Percentiles rank a stretch among this genome's conserved stretches.
These are phyloP conservation scores for Sabatieria punctata DNA, from an alignment of 2,888 invertebrate species.

Conservation along the genomic window DNA sequence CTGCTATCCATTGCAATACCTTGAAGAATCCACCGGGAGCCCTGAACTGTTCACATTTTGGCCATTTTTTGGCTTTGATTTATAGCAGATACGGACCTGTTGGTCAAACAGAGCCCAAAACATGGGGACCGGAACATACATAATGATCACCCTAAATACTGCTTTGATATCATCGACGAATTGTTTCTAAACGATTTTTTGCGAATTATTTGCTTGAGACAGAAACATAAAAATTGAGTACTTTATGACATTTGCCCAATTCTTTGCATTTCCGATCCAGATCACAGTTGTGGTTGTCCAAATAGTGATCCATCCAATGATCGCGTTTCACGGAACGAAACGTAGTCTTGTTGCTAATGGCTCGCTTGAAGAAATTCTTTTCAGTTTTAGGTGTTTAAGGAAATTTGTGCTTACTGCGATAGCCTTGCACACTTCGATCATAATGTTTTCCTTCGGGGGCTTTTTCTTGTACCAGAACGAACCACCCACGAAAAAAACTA, in stretches of 20 bases:
- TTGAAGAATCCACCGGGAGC: too few species aligned
- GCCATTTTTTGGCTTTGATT: too few species aligned
- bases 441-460: constrained; percentile 61
- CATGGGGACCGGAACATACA: too few species aligned
- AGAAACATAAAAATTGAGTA: too few species aligned
- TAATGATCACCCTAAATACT: too few species aligned
- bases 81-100: constrained; percentile 55
- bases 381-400: too few species aligned
- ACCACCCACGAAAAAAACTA: constrained; percentile 65
- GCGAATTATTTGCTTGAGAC: too few species aligned
- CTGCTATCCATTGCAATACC: constrained; percentile 45
- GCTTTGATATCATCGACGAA: too few species aligned
- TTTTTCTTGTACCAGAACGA: too few species aligned
- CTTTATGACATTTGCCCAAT: background rate
- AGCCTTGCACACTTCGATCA: constrained; percentile 57
- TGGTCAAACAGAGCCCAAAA: constrained; percentile 97
- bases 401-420: constrained; percentile 61
- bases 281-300: too few species aligned
- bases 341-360: constrained; percentile 13
- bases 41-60: constrained; percentile 70
- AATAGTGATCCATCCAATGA: constrained; percentile 25
- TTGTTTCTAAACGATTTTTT: too few species aligned
- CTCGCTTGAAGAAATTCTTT: constrained; percentile 16
- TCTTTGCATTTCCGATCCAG: constrained; percentile 16
- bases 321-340: constrained; percentile 12